These are phyloP conservation scores for Eudemis profundana DNA, from an alignment of 2,888 invertebrate species.

Conservation along the genomic window DNA sequence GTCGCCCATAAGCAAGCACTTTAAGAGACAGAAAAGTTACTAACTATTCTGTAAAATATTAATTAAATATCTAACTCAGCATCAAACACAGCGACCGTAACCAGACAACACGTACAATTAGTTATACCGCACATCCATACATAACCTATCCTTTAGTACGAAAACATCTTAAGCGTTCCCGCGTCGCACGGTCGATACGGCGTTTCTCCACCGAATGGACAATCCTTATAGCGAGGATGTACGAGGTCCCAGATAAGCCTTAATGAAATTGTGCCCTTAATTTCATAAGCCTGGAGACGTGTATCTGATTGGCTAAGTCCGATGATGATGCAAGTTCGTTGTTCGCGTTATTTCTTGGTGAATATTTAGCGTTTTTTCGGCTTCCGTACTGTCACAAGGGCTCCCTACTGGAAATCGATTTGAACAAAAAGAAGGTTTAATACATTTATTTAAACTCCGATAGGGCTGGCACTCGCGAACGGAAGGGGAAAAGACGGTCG, in stretches of 20 bases:
- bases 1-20: no score
- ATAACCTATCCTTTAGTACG: background rate
- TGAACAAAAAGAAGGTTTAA: no score
- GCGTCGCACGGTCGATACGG: background rate
- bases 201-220: background rate
- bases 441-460: no score
- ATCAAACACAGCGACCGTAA: constrained; percentile 19
- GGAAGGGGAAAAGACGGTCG: no score
- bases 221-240: background rate
- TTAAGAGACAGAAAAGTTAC: no score
- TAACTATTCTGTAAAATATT: no score
- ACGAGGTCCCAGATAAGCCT: constrained; percentile 1
- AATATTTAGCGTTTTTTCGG: background rate
- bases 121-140: constrained; percentile 10
- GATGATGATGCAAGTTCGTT: constrained; percentile 4
- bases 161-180: background rate
- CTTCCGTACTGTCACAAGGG: background rate
- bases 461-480: no score
- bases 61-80: background rate
- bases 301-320: constrained; percentile 14
- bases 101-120: constrained; percentile 16
- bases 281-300: constrained; percentile 21
- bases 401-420: no score
- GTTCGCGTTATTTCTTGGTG: no score
- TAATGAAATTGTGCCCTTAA: constrained; percentile 33